phyloP scores from a whole-genome alignment of 1,140 invertebrate species.

The Daktulosphaira vitifoliae region DNA sequence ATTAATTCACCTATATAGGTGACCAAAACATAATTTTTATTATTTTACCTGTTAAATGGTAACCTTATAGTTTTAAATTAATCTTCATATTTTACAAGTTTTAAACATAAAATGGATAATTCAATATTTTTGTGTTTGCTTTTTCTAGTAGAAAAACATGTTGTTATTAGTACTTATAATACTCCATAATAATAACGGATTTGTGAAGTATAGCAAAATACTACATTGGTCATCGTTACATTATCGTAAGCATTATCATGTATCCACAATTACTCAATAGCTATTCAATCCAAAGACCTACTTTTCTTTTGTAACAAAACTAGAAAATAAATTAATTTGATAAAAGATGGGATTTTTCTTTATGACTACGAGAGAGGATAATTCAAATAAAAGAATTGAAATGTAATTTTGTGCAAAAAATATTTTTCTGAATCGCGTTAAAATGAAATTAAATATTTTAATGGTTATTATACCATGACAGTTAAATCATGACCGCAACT shows the following conservation, averaged over 20 bases:
- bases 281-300: conserved; percentile 29
- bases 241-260: no score
- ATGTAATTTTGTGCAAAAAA: conserved; percentile 11
- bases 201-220: conserved; percentile 10
- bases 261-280: conserved; percentile 19
- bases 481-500: conserved; percentile 10
- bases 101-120: no score
- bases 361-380: no score
- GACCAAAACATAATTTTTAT: no score
- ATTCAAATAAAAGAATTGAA: conserved; percentile 20
- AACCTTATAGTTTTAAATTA: no score
- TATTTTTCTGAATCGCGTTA: conserved; percentile 6
- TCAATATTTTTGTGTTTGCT: no score
- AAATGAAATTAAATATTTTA: conserved; percentile 18
- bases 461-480: conserved; percentile 24
- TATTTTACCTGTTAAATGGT: no score
- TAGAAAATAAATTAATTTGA: conserved; percentile 22
- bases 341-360: conserved; percentile 3
- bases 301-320: conserved; percentile 24
- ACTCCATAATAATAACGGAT: no score
- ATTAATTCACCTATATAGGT: no score
- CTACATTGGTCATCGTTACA: conserved; percentile 29
- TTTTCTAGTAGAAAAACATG: no score
- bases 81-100: no score
- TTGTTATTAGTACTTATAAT: no score